Evolutionary conservation across 2,888 invertebrate species (phyloP).

Genomic region (Ephialtes manifestator): DNA sequence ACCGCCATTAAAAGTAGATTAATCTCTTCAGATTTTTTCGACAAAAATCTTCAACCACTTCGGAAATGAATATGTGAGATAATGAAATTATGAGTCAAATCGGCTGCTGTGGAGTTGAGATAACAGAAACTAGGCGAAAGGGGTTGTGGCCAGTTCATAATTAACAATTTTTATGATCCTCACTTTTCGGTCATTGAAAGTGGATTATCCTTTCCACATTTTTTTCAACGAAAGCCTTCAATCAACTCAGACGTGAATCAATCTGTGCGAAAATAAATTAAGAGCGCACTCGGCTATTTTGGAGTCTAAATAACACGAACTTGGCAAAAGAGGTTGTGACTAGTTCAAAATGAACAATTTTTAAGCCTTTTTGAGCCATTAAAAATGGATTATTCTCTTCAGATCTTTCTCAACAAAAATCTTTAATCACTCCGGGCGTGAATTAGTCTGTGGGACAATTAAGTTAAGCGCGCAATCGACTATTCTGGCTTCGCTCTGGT

Average conservation of each 20-base stretch:
- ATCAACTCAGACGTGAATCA: neutral
- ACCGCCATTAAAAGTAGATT: conserved; percentile 22
- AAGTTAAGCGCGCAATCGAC: neutral
- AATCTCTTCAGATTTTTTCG: neutral
- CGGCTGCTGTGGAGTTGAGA: neutral
- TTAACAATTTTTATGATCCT: no score
- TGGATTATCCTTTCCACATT: neutral
- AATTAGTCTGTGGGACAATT: conserved; percentile 16
- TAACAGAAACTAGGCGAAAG: no score
- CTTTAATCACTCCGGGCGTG: neutral
- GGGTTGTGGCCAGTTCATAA: no score
- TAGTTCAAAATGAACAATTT: no score
- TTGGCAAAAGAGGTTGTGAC: no score
- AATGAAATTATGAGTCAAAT: conserved; percentile 9
- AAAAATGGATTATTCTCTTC: conserved; percentile 24
- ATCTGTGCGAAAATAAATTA: conserved; percentile 14
- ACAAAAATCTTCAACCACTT: neutral
- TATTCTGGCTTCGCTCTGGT: neutral
- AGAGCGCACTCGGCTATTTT: neutral
- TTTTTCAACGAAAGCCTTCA: neutral
- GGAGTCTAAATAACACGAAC: no score
- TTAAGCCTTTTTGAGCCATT: neutral
- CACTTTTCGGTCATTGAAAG: conserved; percentile 34
- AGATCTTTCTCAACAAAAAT: neutral
- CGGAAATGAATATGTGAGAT: neutral